phyloP scores from a whole-genome alignment of 2,113 vertebrate genomes.

The Piaya cayana region DNA sequence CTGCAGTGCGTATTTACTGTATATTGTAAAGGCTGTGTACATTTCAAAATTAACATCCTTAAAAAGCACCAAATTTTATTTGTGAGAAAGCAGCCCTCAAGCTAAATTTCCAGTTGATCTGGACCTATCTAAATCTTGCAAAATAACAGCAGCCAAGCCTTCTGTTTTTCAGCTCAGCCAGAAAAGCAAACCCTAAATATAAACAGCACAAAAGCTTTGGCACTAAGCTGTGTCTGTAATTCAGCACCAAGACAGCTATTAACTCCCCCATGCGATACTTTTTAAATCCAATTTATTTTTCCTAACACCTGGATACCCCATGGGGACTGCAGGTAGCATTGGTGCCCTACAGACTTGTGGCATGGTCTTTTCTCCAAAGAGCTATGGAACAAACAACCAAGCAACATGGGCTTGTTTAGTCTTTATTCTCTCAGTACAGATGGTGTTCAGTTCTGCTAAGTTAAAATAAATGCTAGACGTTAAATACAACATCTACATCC shows the following conservation, averaged over 20 bases:
- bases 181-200: slow-evolving; percentile 4
- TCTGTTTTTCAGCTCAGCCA: slow-evolving; percentile 11
- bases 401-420: slow-evolving; percentile 16
- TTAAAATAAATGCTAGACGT: slow-evolving; percentile 50
- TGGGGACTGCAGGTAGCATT: not conserved
- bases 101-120: not conserved
- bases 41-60: not conserved
- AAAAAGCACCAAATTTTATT: not conserved
- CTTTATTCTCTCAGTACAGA: slow-evolving; percentile 27
- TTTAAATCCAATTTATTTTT: not conserved
- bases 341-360: not conserved
- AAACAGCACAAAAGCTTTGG: slow-evolving; percentile 4
- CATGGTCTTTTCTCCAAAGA: not conserved
- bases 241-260: not conserved
- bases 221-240: not conserved
- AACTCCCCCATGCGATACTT: not conserved
- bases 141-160: not conserved
- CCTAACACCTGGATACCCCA: not conserved
- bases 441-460: slow-evolving; percentile 11
- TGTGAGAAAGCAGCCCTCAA: not conserved
- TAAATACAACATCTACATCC: slow-evolving; percentile 28
- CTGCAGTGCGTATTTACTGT: not conserved
- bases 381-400: not conserved
- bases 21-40: not conserved
- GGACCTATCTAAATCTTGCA: not conserved